Base-by-base conservation (phyloP, 2,888 invertebrate genomes). In the Ptychoptera albimana region DNA sequence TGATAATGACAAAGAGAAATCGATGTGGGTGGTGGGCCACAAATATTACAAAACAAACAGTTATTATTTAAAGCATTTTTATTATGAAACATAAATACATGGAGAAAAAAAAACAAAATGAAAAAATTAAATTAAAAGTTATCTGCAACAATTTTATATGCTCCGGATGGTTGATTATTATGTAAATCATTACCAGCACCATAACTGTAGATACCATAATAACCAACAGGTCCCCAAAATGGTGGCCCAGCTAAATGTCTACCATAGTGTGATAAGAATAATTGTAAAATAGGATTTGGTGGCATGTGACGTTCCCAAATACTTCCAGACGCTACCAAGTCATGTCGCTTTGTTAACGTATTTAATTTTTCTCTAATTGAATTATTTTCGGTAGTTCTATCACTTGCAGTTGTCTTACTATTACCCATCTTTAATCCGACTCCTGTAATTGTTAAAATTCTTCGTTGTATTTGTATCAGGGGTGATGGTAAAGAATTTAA, bases 131-230 rank as follows among this genome's bases (percentile, higher is more conserved):
- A 12, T 10, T 30, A 14, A 46, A 45, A 48, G 9, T 45, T 37
- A 32, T 49, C 47, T 11, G 15, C 32, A 37, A 45, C 47, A 37
- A 46, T 32, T 48, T 50, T 50, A 42, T 49, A 48, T 48, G 31
- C 39, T 35, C 48, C 48, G 32, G 38, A 34, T 10, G 50, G 49
- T 41, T 46, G 46, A 47, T 50, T 50, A 46, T 50, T 50, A 37
- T 46, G 44, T 8, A 46, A 36, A 47, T 50, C 48, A 42, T 49
- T 50, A 14, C 47, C 46, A 43, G 47, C 48, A 35, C 29, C 41
- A 42, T 46, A 48, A n/a, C 35, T 30, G 43, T 49, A 49, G 39
- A 45, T 43, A 8, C 49, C 49, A 39, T 46, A 48, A 14, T 39
- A 43, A 10, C 48, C 39, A 7, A 23, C 23, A 9, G 45, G 31